Evolutionary conservation across 2,797 vertebrate genomes (phyloP), one percentile per base, ranked within the genome.

Genomic region (Gallinago stenura): DNA sequence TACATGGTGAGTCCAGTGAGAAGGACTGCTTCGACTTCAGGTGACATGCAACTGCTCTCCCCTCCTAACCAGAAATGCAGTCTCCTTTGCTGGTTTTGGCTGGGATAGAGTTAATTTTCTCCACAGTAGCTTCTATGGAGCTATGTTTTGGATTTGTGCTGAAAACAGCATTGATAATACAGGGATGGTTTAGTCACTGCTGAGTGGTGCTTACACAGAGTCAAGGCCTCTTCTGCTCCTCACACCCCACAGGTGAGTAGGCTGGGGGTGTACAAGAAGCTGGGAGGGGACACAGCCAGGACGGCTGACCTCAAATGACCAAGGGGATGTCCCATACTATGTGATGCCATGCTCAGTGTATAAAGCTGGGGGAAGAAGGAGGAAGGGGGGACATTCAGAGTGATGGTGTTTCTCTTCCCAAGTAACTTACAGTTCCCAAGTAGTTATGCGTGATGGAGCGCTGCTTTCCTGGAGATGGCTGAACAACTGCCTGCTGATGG

Each of bases 1-100:
- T 43, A 39, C 4, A 1, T 7, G 20, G 58, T 35, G 26, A 61
- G 6, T 8, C 1, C 0, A 3, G 21, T 11, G n/a, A 54, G 24
- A 9, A 73, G 15, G 24, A 9, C 8, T 15, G 60, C 45, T 64
- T 30, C 45, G 18, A 41, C 6, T 50, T 33, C 1, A 25, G 61
- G 19, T 10, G 20, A 15, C 26, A 61, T 0, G 2, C 15, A 60
- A 69, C 41, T 15, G 25, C 51, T 56, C 6, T 0, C 3, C 16
- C 9, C 39, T 62, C 51, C 75, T 8, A 14, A 35, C 15, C 19
- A 3, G 24, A 64, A 30, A 24, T 7, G 11, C 22, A 14, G 58
- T 26, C 25, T 13, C 61, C 65, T 43, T 31, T 31, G 39, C 61
- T 62, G 61, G 39, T 62, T 62, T 43, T 62, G 39, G 39, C 61